Conservation (phyloP, 2,797 vertebrate genomes). For the Acrocephalus scirpaceus region DNA sequence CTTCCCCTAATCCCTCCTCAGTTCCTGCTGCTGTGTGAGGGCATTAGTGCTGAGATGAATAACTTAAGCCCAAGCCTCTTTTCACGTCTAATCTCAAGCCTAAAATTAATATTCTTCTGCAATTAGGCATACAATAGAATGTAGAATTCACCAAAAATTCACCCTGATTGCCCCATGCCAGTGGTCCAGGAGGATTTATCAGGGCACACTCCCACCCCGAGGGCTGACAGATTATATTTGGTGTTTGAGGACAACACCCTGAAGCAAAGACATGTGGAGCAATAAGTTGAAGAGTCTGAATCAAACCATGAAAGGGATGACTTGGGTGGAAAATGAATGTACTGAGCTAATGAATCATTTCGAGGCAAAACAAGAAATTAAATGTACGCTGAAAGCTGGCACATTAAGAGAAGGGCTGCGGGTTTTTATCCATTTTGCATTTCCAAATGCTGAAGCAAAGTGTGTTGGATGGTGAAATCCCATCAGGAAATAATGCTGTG, state of each 20-base stretch:
- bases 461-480: background rate
- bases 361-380: constrained; percentile 44
- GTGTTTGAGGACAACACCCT: background rate
- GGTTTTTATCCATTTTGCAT: constrained; percentile 8
- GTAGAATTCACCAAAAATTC: background rate
- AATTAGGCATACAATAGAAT: background rate
- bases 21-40: background rate
- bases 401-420: background rate
- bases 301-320: background rate
- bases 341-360: constrained; percentile 5
- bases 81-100: background rate
- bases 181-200: background rate
- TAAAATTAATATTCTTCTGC: background rate
- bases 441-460: background rate
- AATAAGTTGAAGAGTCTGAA: background rate
- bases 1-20: background rate
- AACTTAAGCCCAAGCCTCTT: background rate
- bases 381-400: background rate
- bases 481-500: background rate
- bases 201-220: background rate
- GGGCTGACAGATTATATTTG: background rate
- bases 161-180: background rate
- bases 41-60: background rate
- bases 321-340: background rate
- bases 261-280: background rate